A percentile compares a stretch with the other conserved stretches of the same genome.
Conservation (phyloP, 2,888 invertebrate genomes). For the Zeuzera pyrina region DNA sequence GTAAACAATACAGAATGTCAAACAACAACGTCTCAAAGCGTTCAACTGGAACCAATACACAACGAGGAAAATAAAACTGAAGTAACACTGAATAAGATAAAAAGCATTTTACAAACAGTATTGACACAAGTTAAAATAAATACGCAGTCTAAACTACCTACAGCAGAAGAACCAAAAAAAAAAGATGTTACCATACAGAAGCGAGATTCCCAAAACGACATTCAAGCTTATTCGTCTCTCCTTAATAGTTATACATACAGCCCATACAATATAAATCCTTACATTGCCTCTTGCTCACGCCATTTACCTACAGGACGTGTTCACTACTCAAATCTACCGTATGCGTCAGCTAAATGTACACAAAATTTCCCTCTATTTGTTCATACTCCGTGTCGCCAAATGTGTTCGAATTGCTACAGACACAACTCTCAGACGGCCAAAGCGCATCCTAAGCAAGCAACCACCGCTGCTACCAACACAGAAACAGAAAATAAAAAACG, state of each 20-base stretch:
- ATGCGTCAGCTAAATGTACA: constrained; percentile 26
- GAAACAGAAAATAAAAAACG: constrained; percentile 19
- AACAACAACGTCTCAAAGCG: constrained; percentile 23
- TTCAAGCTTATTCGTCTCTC: constrained; percentile 32
- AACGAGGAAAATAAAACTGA: constrained; percentile 36
- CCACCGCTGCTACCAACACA: constrained; percentile 40
- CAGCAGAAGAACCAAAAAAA: constrained; percentile 22
- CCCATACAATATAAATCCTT: constrained; percentile 28
- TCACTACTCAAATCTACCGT: constrained; percentile 24
- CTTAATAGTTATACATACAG: constrained; percentile 43
- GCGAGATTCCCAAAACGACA: constrained; percentile 31
- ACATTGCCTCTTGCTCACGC: constrained; percentile 30
- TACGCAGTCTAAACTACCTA: constrained; percentile 22
- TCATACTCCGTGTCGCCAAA: constrained; percentile 29
- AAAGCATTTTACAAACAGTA: constrained; percentile 48
- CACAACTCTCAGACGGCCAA: constrained; percentile 20
- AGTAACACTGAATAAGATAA: constrained; percentile 48
- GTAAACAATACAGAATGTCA: constrained; percentile 32
- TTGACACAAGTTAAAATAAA: constrained; percentile 50
- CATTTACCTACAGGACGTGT: constrained; percentile 26
- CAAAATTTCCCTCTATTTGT: constrained; percentile 47
- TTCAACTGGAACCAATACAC: constrained; percentile 17
- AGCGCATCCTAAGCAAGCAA: constrained; percentile 13
- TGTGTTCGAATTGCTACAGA: constrained; percentile 31
- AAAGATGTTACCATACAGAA: constrained; percentile 51